Conservation (phyloP, 2,888 invertebrate species). For the Nymphalis c-album region DNA sequence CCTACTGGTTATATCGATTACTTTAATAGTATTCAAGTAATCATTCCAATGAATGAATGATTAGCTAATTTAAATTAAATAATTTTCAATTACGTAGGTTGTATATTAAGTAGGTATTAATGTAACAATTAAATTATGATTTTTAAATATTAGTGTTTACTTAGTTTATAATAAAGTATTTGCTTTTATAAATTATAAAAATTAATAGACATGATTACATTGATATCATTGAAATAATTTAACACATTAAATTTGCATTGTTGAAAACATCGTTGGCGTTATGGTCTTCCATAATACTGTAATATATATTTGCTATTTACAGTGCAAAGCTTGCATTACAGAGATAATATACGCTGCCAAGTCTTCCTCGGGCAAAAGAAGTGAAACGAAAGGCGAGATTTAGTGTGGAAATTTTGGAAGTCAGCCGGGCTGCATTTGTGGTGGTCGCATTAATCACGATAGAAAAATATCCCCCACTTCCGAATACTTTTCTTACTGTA, state of each 20-base stretch:
- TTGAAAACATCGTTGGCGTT: slow-evolving; percentile 25
- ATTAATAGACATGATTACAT: background rate
- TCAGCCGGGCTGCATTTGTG: slow-evolving; percentile 73
- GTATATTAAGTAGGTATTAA: too few relatives aligned
- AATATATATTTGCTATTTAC: slow-evolving; percentile 62
- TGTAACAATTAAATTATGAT: too few relatives aligned
- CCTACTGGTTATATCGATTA: too few relatives aligned
- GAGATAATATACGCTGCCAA: slow-evolving; percentile 79
- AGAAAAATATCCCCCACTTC: slow-evolving; percentile 66
- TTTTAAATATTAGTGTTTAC: background rate
- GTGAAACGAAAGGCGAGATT: slow-evolving; percentile 74
- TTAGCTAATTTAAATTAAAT: too few relatives aligned
- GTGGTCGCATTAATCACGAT: slow-evolving; percentile 75
- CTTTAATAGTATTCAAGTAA: too few relatives aligned
- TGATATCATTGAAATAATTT: background rate
- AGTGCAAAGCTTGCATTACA: slow-evolving; percentile 72
- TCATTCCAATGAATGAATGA: too few relatives aligned
- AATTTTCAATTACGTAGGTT: too few relatives aligned
- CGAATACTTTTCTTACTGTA: slow-evolving; percentile 53
- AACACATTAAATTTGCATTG: slow-evolving; percentile 30
- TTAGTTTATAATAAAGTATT: background rate
- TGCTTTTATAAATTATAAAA: background rate
- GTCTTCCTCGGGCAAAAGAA: slow-evolving; percentile 75
- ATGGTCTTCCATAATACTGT: slow-evolving; percentile 32
- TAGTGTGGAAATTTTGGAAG: slow-evolving; percentile 79